Evolutionary conservation across 2,888 invertebrate genomes (phyloP).

Genomic region (Pelosia muscerda): DNA sequence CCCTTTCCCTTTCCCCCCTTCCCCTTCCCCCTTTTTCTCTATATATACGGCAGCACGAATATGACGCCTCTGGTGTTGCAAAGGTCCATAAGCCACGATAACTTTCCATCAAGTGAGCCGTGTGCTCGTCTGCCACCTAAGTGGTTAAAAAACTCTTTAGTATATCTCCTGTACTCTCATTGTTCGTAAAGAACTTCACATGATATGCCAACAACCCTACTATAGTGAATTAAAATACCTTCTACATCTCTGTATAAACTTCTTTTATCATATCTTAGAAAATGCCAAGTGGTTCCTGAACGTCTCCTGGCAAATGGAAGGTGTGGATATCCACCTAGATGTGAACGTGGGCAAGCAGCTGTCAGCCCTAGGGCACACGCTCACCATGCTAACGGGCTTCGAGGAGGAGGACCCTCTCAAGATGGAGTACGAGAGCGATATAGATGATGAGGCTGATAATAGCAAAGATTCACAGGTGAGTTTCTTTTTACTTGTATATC

Average conservation of each 20-base stretch:
- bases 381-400: slow-evolving; percentile 95
- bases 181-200: too few relatives aligned
- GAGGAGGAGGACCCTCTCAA: slow-evolving; percentile 93
- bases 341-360: slow-evolving; percentile 98
- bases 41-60: too few relatives aligned
- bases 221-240: background rate
- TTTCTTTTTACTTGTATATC: background rate
- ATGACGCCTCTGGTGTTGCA: too few relatives aligned
- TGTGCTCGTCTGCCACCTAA: too few relatives aligned
- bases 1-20: too few relatives aligned
- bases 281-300: slow-evolving; percentile 99
- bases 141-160: too few relatives aligned
- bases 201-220: background rate
- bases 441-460: slow-evolving; percentile 90
- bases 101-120: too few relatives aligned
- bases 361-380: slow-evolving; percentile 96
- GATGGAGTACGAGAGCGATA: slow-evolving; percentile 92
- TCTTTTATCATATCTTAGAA: slow-evolving; percentile 77
- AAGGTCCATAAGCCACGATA: too few relatives aligned
- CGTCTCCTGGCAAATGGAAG: slow-evolving; percentile 99
- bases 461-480: slow-evolving; percentile 85
- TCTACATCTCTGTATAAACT: background rate
- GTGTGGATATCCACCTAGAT: slow-evolving; percentile 98
- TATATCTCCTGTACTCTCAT: too few relatives aligned
- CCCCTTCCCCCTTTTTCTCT: too few relatives aligned